phyloP scores from a whole-genome alignment of 2,888 invertebrate species.

The Dorcus hopei region DNA sequence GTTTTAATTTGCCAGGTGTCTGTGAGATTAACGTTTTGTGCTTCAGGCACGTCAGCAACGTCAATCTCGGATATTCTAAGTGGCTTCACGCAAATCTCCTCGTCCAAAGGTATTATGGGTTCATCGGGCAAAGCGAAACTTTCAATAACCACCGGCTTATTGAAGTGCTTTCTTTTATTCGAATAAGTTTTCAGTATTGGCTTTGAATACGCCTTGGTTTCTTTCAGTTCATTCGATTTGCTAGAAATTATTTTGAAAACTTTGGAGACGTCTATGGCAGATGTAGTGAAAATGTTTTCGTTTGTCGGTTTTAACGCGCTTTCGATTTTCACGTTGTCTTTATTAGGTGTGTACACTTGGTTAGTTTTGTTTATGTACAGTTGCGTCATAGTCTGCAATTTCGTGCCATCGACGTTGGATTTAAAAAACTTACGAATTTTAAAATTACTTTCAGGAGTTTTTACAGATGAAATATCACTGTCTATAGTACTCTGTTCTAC shows the following conservation, averaged over 20 bases:
- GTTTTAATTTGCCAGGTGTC: slow-evolving; percentile 5
- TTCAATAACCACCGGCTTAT: slow-evolving; percentile 31
- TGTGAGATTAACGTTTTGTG: slow-evolving; percentile 22
- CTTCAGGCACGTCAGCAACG: slow-evolving; percentile 20
- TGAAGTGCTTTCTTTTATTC: slow-evolving; percentile 32
- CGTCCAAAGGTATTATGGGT: slow-evolving; percentile 32
- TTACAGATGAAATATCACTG: background rate
- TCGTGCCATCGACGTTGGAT: background rate
- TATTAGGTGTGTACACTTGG: background rate
- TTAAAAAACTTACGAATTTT: slow-evolving; percentile 25
- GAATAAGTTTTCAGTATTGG: slow-evolving; percentile 35
- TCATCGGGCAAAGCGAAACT: slow-evolving; percentile 41
- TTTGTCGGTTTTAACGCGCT: slow-evolving; percentile 16
- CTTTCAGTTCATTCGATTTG: slow-evolving; percentile 14
- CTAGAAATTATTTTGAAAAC: slow-evolving; percentile 36
- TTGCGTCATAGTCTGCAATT: background rate
- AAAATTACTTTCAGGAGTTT: slow-evolving; percentile 9
- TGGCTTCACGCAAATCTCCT: slow-evolving; percentile 9
- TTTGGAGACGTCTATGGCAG: slow-evolving; percentile 32
- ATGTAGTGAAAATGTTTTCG: slow-evolving; percentile 16
- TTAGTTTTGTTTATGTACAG: slow-evolving; percentile 8
- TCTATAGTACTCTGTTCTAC: background rate
- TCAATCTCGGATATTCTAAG: slow-evolving; percentile 23
- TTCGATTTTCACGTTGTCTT: background rate
- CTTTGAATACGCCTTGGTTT: slow-evolving; percentile 19